These are phyloP conservation scores for Nemapogon koenigi DNA, from an alignment of 2,888 invertebrate genomes.

Conservation along the genomic window DNA sequence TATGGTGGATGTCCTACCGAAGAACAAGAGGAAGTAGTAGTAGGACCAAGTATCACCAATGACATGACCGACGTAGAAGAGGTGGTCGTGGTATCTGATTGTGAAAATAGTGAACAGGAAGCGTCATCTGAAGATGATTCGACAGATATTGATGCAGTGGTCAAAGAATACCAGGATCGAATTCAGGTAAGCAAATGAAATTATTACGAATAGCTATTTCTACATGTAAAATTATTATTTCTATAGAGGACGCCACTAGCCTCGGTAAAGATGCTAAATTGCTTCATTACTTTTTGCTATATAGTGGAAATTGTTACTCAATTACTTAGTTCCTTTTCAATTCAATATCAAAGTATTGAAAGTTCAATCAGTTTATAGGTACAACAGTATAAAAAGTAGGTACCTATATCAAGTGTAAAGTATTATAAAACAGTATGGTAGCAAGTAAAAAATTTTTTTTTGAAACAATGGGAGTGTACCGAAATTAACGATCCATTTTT, in stretches of 20 bases:
- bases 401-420: no score
- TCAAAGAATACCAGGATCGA: conserved; percentile 77
- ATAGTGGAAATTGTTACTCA: no score
- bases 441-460: background rate
- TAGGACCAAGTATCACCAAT: conserved; percentile 33
- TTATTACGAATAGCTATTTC: background rate
- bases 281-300: no score
- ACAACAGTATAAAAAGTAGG: no score
- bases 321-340: no score
- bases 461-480: background rate
- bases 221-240: no score
- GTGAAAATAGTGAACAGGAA: conserved; percentile 64
- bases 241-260: no score
- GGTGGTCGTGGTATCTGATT: conserved; percentile 27
- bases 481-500: background rate
- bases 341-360: no score
- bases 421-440: no score
- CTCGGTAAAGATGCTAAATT: no score
- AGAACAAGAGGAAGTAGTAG: conserved; percentile 36
- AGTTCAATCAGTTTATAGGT: no score
- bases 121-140: conserved; percentile 67
- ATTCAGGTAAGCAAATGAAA: conserved; percentile 61
- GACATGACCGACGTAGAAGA: conserved; percentile 24
- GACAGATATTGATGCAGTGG: conserved; percentile 79
- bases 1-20: conserved; percentile 49